Evolutionary conservation across 2,888 invertebrate genomes (phyloP), one percentile per base, ranked within the genome.

Genomic region (Keiferia lycopersicella): DNA sequence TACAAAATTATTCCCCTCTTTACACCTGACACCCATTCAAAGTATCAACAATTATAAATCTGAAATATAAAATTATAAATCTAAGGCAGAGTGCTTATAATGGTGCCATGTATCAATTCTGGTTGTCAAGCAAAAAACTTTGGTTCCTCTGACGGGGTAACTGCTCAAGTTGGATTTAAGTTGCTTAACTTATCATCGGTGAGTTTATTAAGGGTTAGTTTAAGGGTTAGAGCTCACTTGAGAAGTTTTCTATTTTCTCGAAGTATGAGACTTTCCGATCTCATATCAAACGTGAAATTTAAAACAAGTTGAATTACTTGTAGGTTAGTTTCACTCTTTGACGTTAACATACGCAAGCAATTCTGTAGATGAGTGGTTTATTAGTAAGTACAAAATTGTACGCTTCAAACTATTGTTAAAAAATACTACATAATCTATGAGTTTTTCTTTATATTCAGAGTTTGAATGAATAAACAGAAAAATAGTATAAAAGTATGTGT

Each of bases 111-210:
- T 66, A 66, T 66, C 65, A 66, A 66, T 63, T 63, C 26, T 6
- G 56, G 22, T 45, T 63, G 50, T 63, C 61, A 63, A 22, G 22
- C 56, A 71, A 74, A 75, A 75, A 76, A 74, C 71, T 69, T 70
- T 69, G 71, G 72, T 68, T 73, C 69, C 73, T 71, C 69, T 67
- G 65, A 71, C 38, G 71, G 75, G 73, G 71, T 76, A 74, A 76
- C 76, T 71, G 75, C 74, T 71, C 68, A 75, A 74, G 71, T 71
- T 69, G 64, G 67, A 12, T 67, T 65, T 57, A 71, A 74, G 70
- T 76, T 67, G 70, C 68, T 70, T 65, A 71, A 78, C 73, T 76
- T 80, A 77, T 79, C 80, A 78, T 80, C 77, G 78, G 76, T 70
- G 73, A 71, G 71, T 73, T 79, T 76, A 80, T 80, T 77, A 75